Conservation (phyloP, 2,113 vertebrate species). For the Pseudopipra pipra region DNA sequence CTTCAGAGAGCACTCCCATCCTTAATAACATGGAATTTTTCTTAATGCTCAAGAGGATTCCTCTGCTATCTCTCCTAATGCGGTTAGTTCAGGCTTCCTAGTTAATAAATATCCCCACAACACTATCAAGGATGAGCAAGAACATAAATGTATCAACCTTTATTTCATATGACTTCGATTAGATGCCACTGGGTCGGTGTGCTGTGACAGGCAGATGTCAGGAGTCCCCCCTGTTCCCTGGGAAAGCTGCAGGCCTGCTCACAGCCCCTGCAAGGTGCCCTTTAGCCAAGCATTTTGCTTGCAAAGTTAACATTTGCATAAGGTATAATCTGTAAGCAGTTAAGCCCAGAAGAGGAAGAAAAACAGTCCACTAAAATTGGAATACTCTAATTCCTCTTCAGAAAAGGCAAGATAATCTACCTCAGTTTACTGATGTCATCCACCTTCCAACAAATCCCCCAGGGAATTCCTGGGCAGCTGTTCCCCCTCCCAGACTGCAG, state of each 20-base stretch:
- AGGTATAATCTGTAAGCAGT: background rate
- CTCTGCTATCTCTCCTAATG: background rate
- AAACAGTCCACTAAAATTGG: background rate
- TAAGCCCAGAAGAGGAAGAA: slow-evolving; percentile 17
- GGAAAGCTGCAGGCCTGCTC: background rate
- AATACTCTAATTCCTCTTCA: slow-evolving; percentile 25
- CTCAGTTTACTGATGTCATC: background rate
- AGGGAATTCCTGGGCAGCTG: slow-evolving; percentile 12
- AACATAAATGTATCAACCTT: background rate
- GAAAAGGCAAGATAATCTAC: slow-evolving; percentile 27
- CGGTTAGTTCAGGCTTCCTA: background rate
- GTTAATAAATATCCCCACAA: background rate
- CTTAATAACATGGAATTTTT: slow-evolving; percentile 8
- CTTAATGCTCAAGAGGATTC: slow-evolving; percentile 9
- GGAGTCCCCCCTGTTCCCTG: background rate
- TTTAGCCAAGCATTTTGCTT: background rate
- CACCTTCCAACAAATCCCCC: background rate
- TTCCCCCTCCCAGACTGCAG: background rate
- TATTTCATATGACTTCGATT: background rate
- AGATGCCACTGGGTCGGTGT: background rate
- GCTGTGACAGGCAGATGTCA: background rate
- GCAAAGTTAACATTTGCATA: slow-evolving; percentile 20
- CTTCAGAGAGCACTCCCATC: background rate
- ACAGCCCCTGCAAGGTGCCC: background rate
- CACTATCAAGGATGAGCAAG: background rate